Percentiles rank a stretch among this genome's conserved stretches.
phyloP scores from a whole-genome alignment of 2,113 vertebrate species.

The Gadus macrocephalus region DNA sequence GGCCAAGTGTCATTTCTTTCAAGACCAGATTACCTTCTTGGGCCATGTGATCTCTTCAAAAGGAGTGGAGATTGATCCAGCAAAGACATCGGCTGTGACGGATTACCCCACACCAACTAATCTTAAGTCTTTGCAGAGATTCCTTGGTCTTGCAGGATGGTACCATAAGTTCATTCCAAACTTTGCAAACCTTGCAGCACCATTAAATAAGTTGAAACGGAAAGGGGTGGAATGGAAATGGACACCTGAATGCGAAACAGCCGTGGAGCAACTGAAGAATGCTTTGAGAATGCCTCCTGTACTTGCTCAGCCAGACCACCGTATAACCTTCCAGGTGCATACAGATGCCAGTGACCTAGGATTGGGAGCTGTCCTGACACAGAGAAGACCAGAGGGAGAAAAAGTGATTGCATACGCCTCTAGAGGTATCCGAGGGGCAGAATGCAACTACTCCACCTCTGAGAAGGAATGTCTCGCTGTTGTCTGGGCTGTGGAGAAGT shows the following conservation, averaged over 20 bases:
- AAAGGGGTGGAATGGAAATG: constrained; percentile 4
- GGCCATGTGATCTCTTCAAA: constrained; percentile 2
- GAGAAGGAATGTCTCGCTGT: constrained; percentile 2
- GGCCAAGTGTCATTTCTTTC: no score
- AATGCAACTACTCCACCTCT: constrained; percentile 4
- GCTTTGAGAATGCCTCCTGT: neutral
- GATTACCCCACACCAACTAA: neutral
- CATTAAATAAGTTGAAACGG: neutral
- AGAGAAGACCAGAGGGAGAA: constrained; percentile 1
- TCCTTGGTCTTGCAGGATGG: constrained; percentile 15
- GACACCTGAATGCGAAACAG: neutral
- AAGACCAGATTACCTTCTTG: no score
- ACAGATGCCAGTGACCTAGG: constrained; percentile 20
- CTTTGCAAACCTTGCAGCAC: neutral
- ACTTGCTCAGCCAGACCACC: neutral
- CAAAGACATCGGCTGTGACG: neutral
- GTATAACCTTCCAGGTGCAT: neutral
- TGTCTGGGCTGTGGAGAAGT: no score
- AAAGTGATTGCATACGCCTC: constrained; percentile 19
- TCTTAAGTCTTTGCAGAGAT: constrained; percentile 8
- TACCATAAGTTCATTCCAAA: constrained; percentile 24
- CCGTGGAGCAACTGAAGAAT: neutral
- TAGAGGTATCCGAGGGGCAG: neutral
- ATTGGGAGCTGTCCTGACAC: constrained; percentile 3
- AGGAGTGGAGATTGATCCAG: constrained; percentile 5